Conservation (phyloP, 2,113 vertebrate species). For the Melanerpes formicivorus region DNA sequence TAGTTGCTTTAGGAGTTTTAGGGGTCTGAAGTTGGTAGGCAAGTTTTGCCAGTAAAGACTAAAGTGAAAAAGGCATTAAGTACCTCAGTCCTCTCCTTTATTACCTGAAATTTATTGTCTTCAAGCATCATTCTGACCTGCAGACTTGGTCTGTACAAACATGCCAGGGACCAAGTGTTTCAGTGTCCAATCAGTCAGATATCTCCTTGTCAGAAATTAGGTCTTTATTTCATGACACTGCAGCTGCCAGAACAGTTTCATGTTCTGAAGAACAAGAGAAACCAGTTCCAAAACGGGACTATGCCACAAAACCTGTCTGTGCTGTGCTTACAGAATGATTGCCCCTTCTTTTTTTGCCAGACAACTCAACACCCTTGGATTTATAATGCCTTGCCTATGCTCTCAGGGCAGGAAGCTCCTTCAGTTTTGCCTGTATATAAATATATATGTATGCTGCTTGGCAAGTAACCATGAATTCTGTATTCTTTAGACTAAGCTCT, state of each 20-base stretch:
- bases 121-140: background rate
- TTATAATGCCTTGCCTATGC: background rate
- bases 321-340: background rate
- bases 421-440: background rate
- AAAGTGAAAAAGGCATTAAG: background rate
- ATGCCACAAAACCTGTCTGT: background rate
- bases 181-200: background rate
- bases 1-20: background rate
- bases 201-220: background rate
- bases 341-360: background rate
- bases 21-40: background rate
- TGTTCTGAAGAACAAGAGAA: background rate
- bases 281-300: background rate
- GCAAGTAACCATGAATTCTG: conserved; percentile 3
- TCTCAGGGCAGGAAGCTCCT: background rate
- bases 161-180: background rate
- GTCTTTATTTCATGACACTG: background rate
- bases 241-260: background rate
- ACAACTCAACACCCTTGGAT: background rate
- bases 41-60: background rate
- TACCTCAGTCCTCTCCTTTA: background rate
- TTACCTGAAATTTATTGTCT: background rate
- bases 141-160: background rate
- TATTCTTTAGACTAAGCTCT: background rate
- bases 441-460: background rate